Evolutionary conservation across 1,140 invertebrate species (phyloP).

Genomic region (Drosophila santomea): DNA sequence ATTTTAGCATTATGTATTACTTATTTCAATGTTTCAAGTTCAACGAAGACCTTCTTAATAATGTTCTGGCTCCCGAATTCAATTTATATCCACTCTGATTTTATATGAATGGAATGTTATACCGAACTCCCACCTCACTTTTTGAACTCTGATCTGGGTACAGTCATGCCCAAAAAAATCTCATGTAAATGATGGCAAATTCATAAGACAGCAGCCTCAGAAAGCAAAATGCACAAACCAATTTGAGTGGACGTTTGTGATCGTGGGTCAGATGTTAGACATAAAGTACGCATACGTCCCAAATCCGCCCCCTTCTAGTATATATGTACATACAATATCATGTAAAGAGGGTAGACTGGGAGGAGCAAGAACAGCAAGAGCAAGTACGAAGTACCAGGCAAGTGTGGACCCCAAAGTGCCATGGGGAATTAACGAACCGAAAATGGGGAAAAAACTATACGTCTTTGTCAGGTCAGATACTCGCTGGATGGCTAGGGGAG

Average conservation of each 20-base stretch:
- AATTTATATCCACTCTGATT: neutral
- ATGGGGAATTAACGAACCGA: slow-evolving; percentile 70
- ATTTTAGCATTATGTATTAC: too few species aligned
- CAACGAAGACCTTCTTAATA: neutral
- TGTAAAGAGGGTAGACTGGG: slow-evolving; percentile 44
- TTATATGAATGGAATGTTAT: neutral
- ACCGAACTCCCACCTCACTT: neutral
- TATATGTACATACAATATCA: slow-evolving; percentile 15
- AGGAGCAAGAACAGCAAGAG: slow-evolving; percentile 22
- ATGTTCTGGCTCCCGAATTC: neutral
- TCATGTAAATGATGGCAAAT: slow-evolving; percentile 46
- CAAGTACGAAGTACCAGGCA: slow-evolving; percentile 46
- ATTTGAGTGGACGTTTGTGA: slow-evolving; percentile 38
- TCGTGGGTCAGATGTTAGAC: slow-evolving; percentile 69
- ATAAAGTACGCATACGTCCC: slow-evolving; percentile 25
- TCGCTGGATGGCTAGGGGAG: slow-evolving; percentile 3
- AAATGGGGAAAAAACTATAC: slow-evolving; percentile 66
- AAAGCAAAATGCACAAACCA: slow-evolving; percentile 42
- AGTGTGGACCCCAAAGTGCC: slow-evolving; percentile 63
- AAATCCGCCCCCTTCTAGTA: slow-evolving; percentile 44
- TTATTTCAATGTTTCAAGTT: too few species aligned
- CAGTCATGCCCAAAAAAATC: slow-evolving; percentile 27
- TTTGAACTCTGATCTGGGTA: slow-evolving; percentile 15
- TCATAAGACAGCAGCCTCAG: slow-evolving; percentile 20
- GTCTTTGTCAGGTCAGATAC: slow-evolving; percentile 60